A percentile compares a stretch with the other conserved stretches of the same genome.
Evolutionary conservation across 1,140 invertebrate genomes (phyloP).

Genomic region (Papilio glaucus): DNA sequence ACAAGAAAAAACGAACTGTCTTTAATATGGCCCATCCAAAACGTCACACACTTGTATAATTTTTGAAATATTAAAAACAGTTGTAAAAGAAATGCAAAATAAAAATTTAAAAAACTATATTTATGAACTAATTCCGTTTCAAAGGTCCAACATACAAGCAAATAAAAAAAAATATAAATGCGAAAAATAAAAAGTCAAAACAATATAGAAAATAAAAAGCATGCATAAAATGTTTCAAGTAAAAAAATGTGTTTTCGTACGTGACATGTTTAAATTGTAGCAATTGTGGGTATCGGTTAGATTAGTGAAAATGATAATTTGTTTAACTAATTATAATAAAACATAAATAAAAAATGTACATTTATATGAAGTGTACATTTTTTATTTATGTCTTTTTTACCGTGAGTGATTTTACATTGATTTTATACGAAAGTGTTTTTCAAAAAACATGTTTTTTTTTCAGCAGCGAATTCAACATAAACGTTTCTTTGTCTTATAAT

Average conservation of each 20-base stretch:
- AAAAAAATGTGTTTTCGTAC: slow-evolving; percentile 8
- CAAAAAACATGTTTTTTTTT: too few species aligned
- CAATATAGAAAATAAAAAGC: slow-evolving; percentile 41
- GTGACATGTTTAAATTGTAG: not conserved
- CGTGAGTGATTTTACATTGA: too few species aligned
- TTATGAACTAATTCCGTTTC: not conserved
- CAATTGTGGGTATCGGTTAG: too few species aligned
- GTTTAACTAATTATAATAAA: too few species aligned
- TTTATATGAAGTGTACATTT: too few species aligned
- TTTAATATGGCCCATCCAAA: not conserved
- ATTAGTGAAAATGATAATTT: too few species aligned
- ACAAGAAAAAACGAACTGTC: not conserved
- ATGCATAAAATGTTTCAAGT: slow-evolving; percentile 38
- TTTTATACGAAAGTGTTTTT: too few species aligned
- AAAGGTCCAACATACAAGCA: slow-evolving; percentile 76
- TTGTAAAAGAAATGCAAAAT: not conserved
- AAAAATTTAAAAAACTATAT: slow-evolving; percentile 8
- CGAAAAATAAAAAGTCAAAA: slow-evolving; percentile 45
- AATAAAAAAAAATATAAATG: slow-evolving; percentile 49
- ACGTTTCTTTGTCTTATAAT: too few species aligned
- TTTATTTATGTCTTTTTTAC: too few species aligned
- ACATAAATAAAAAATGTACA: too few species aligned
- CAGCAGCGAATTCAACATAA: too few species aligned
- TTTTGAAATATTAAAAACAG: not conserved
- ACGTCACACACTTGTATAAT: too few species aligned